Evolutionary conservation across 2,797 vertebrate species (phyloP), one percentile per base, ranked within the genome.

Genomic region (Phataginus tetradactyla): DNA sequence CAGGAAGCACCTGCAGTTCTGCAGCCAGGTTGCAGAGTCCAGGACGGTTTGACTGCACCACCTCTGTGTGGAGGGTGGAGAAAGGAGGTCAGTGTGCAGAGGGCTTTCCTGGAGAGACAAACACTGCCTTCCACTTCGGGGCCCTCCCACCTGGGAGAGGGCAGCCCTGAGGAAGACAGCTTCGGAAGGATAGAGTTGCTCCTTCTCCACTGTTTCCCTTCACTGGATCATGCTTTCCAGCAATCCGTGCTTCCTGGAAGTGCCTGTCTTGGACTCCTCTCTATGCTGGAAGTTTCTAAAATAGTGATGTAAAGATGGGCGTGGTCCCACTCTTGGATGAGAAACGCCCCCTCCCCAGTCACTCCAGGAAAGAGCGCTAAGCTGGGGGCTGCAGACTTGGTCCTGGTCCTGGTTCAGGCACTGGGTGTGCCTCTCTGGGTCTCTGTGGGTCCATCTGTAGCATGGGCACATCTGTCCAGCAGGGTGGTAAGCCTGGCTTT

Each of bases 121-220:
- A 42, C 2, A 15, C 27, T 68, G 25, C 42, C 68, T 27, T 51
- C 61, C 55, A 27, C 18, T 1, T 32, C 9, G 18, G 29, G 77
- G 29, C 18, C 29, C 42, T n/a, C 3, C 3, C 25, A 0, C 20
- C 1, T 0, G 0, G 14, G 11, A 23, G 74, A 57, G 0, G 13
- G 34, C 9, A 27, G 25, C 39, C 59, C 14, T 49, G 32, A 45
- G 45, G 45, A 51, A 11, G 1, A 59, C 25, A 27, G 45, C 61
- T 88, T 15, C 49, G 29, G 11, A 23, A 9, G 21, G 7, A 69
- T 2, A 2, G 29, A 15, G 4, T 9, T 17, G 3, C 6, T 61
- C 23, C 12, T 4, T 55, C 57, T 29, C 49, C 23, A 3, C 39
- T 71, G 42, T 5, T 13, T 20, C 63, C 13, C 21, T 14, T 37